Base-by-base conservation (phyloP, 2,797 vertebrate species). In the Echeneis naucrates region DNA sequence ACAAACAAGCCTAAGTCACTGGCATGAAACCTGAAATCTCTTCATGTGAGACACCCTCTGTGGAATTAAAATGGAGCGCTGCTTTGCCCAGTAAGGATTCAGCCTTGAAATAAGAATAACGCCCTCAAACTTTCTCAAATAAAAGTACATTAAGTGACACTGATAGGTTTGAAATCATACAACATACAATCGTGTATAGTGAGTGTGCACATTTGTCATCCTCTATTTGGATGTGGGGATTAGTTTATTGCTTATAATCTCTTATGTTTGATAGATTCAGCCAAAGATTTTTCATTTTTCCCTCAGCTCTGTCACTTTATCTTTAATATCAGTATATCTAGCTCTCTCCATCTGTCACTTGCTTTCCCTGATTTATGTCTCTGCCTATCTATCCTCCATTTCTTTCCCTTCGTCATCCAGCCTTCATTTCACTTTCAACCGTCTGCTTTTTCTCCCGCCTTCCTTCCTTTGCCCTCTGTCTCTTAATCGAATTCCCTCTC, bases 21-120 rank as follows among this genome's bases (percentile, higher is more conserved):
- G 40, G 64, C 48, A 48, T 16, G 38, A 45, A 0, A 87, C 17
- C 59, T 75, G 74, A 79, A 71, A 65, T 78, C 64, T 81, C 89
- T 86, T 81, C 82, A 84, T 78, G 8, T 26, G 83, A 82, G 84
- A 84, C n/a, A n/a, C 78, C 44, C 48, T 81, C 42, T 0, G 52
- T 75, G 67, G 70, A 81, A 73, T 87, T 78, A 80, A 84, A 85
- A 81, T 65, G 58, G 84, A 77, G 76, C 76, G 86, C 85, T 70
- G 66, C 68, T 87, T 84, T 88, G 77, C 87, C 77, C 77, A 82
- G 68, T 87, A 87, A 68, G 58, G 59, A 74, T 30, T 58, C 32
- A 24, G 30, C 60, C 56, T 78, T 75, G 78, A 86, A 90, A 87
- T 83, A 79, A 89, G 86, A 83, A 75, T 90, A 88, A 91, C 90